A percentile compares a stretch with the other conserved stretches of the same genome.
phyloP scores from a whole-genome alignment of 2,113 vertebrate species.

The Daphoenositta chrysoptera region DNA sequence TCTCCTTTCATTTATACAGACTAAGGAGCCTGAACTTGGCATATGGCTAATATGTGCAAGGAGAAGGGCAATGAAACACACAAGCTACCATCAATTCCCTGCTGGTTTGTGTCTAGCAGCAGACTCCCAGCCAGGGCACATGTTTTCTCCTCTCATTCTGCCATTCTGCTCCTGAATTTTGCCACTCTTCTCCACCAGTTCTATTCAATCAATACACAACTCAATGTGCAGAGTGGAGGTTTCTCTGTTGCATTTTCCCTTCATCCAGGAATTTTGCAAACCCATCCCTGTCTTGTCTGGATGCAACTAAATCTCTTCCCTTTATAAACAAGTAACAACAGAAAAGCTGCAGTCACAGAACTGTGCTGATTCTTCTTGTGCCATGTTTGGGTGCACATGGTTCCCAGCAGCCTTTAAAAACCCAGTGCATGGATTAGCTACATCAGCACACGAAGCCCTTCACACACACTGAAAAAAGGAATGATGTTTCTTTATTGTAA shows the following conservation, averaged over 20 bases:
- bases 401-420: not conserved
- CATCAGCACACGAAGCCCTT: not conserved
- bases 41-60: not conserved
- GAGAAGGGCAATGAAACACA: not conserved
- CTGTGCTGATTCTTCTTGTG: not conserved
- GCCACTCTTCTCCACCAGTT: not conserved
- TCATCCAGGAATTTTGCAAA: not conserved
- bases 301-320: not conserved
- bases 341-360: constrained; percentile 6
- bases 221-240: not conserved
- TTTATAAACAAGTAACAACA: constrained; percentile 10
- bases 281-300: not conserved
- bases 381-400: not conserved
- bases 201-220: not conserved
- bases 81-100: not conserved
- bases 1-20: not conserved
- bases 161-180: not conserved
- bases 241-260: not conserved
- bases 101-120: not conserved
- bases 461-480: not conserved
- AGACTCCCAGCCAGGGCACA: not conserved
- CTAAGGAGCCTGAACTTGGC: not conserved
- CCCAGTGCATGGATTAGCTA: not conserved
- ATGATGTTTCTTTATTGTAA: not conserved
- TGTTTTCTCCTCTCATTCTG: not conserved